Conservation (phyloP, 2,888 invertebrate species). For the Arctia plantaginis region DNA sequence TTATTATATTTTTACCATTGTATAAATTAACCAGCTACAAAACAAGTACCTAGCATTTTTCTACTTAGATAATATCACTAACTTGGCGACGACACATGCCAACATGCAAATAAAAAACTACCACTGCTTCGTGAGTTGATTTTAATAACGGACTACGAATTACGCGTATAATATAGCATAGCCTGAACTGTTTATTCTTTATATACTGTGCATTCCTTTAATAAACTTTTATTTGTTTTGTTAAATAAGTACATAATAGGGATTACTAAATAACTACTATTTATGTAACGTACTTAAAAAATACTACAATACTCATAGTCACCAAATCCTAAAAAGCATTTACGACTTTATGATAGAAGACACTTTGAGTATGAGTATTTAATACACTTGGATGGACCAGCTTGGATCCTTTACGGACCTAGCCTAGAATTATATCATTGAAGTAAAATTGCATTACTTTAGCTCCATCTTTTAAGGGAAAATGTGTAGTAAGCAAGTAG, state of each 20-base stretch:
- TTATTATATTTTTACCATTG: background rate
- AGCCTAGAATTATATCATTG: background rate
- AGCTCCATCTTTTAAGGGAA: background rate
- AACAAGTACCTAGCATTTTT: background rate
- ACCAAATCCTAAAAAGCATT: background rate
- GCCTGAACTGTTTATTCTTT: background rate
- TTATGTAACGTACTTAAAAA: background rate
- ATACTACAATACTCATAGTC: background rate
- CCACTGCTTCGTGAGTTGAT: background rate
- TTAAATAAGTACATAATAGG: background rate
- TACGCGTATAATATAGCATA: background rate
- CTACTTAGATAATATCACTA: background rate
- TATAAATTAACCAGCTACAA: background rate
- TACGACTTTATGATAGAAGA: background rate
- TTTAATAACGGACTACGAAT: background rate
- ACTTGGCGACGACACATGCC: background rate
- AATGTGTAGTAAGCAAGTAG: background rate
- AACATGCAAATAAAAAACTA: background rate
- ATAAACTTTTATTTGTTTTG: too few relatives aligned
- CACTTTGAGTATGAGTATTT: background rate
- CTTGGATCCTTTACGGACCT: constrained; percentile 9
- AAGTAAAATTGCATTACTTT: background rate
- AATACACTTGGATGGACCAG: constrained; percentile 1
- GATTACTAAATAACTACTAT: background rate
- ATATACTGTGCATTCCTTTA: too few relatives aligned